Base-by-base conservation (phyloP, 2,888 invertebrate species). In the Antitype chi region DNA sequence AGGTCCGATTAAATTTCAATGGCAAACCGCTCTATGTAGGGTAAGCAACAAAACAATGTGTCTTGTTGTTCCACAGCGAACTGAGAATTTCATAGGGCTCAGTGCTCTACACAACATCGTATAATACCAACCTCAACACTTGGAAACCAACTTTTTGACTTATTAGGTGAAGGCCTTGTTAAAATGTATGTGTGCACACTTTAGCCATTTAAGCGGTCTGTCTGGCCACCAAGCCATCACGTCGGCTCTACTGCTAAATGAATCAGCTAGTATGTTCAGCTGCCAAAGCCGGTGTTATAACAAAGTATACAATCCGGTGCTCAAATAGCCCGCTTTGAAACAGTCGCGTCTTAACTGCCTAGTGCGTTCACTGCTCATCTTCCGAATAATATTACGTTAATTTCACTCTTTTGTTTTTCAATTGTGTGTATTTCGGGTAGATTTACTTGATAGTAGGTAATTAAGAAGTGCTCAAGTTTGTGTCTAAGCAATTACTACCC, bases 331-430 rank as follows among this genome's bases (percentile, higher is more conserved):
- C 20, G 23, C n/a, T 3, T 53, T 15, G 43, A 76, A 75, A 60
- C 77, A 82, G 69, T 78, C 11, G 32, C 64, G 38, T 32, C 6
- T 74, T 23, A 17, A 11, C 28, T 1, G 23, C 74, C 62, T 20
- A 79, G 84, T 81, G 80, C 74, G 81, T 70, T 15, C 32, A 79
- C 8, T 23, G 38, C n/a, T 73, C 43, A 62, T 53, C 47, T 70
- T 11, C 7, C 38, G n/a, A 43, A 53, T 32, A 68, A 52, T 28
- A 28, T 55, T 49, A n/a, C n/a, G 25, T 55, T 64, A 8, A 43
- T n/a, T n/a, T 32, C 17, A n/a, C 13, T 57, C 57, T 72, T 72
- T 81, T 81, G 67, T 84, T 74, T 73, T 67, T 15, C 59, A 55
- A 59, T 64, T 62, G 55, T 28, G 55, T 20, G 47, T 70, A 8